Conservation (phyloP, 2,113 vertebrate species). For the Odobenus rosmarus region DNA sequence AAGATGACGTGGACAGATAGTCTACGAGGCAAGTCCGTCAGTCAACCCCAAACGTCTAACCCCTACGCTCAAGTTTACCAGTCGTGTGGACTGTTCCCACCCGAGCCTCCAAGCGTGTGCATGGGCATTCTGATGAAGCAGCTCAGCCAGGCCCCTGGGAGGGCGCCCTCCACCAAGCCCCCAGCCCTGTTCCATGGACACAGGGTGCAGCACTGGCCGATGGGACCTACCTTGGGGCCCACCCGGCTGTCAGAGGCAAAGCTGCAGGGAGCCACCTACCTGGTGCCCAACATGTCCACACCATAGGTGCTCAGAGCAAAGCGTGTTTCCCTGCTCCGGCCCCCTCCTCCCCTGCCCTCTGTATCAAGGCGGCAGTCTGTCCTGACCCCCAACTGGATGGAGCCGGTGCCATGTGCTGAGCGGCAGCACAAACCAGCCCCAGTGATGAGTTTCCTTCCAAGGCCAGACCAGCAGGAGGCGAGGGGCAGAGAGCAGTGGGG, state of each 20-base stretch:
- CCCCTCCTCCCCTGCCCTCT: neutral
- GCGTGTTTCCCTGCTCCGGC: fast-evolving
- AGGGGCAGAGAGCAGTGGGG: fast-evolving
- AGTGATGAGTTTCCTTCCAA: neutral
- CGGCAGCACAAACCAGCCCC: too few species aligned
- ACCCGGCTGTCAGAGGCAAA: neutral
- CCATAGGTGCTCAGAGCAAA: neutral
- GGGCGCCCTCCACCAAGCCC: neutral
- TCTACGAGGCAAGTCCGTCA: fast-evolving
- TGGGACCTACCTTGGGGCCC: neutral
- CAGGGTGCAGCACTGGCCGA: too few species aligned
- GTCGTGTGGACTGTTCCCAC: fast-evolving
- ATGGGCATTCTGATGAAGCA: neutral
- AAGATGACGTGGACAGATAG: fast-evolving
- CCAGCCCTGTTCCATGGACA: neutral
- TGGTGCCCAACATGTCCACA: neutral
- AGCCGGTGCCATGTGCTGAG: fast-evolving
- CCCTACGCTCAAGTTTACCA: too few species aligned
- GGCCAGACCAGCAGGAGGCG: neutral
- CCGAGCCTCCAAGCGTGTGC: fast-evolving
- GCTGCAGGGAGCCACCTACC: neutral
- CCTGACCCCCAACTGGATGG: neutral
- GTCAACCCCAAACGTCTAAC: fast-evolving
- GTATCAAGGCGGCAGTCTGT: neutral
- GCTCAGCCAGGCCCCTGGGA: neutral